phyloP scores from a whole-genome alignment of 2,888 invertebrate species.

The Portevinia maculata region DNA sequence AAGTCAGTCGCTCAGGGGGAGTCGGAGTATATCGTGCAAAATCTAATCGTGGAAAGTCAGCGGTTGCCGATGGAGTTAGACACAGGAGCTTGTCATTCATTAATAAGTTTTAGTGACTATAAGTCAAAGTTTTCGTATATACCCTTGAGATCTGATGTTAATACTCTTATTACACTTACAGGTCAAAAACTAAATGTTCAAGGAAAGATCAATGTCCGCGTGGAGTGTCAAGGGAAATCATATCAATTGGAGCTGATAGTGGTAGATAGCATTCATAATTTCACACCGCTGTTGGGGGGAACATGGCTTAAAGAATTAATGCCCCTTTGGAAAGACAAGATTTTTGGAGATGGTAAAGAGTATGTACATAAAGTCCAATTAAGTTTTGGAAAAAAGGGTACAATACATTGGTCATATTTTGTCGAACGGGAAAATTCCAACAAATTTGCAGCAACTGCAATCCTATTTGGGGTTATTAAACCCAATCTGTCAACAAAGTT shows the following conservation, averaged over 20 bases:
- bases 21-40: constrained; percentile 14
- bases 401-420: constrained; percentile 1
- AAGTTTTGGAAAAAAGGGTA: constrained; percentile 25
- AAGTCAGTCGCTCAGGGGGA: constrained; percentile 17
- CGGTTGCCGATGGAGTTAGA: neutral
- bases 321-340: constrained; percentile 6
- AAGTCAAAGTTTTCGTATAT: constrained; percentile 21
- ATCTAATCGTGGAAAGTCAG: neutral
- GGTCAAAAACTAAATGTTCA: neutral
- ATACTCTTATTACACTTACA: neutral
- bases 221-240: constrained; percentile 10
- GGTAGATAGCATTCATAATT: constrained; percentile 1
- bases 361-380: constrained; percentile 1
- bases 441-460: neutral
- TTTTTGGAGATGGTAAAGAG: constrained; percentile 7
- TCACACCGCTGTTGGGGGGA: constrained; percentile 14
- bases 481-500: neutral
- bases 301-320: constrained; percentile 4
- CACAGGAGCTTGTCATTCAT: constrained; percentile 15
- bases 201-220: constrained; percentile 29
- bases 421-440: neutral
- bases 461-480: too few relatives aligned
- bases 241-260: too few relatives aligned
- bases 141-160: constrained; percentile 1
- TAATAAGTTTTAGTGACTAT: constrained; percentile 19